Base-by-base conservation (phyloP, 2,113 vertebrate genomes). In the Dissostichus mawsoni region DNA sequence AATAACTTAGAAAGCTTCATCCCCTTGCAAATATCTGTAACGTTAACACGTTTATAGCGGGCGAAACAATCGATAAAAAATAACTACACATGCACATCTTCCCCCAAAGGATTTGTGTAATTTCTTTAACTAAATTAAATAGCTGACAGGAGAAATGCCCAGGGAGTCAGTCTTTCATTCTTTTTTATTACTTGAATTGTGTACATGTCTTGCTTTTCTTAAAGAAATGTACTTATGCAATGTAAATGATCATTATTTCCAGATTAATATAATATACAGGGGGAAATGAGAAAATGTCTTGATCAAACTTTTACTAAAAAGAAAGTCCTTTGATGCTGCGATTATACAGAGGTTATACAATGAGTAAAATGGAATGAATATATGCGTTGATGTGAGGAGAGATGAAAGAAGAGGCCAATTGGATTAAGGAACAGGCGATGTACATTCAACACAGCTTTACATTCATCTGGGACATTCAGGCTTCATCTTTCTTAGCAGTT, bases 111-210 rank as follows among this genome's bases (percentile, higher is more conserved):
- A 95, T 87, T 91, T 88, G 95, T 90, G 90, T 96, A 95, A 97
- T 96, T 95, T 96, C 95, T 96, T 97, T 96, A 96, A 97, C 94
- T 95, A 96, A 98, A 97, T 99, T 98, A 97, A 96, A 96, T 95
- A 96, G 93, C 91, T 92, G 90, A 96, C 90, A 91, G 92, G 92
- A 89, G 92, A 95, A 95, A 92, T 87, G 91, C 90, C 96, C 83
- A 76, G 96, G 95, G 97, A 97, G 92, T 96, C 94, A 84, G 95
- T 95, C 95, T 95, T 94, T 94, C 95, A 97, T 97, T 97, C 95
- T 96, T 96, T 96, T 96, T 96, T 95, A 95, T 95, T 93, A 95
- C 95, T 92, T 90, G 95, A 96, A 83, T 84, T 91, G 86, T 85
- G 71, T 80, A 85, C 89, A 82, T 81, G 57, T 89, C 87, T 91